These are phyloP conservation scores for Limnephilus rhombicus DNA, from an alignment of 2,888 invertebrate genomes.

Conservation along the genomic window DNA sequence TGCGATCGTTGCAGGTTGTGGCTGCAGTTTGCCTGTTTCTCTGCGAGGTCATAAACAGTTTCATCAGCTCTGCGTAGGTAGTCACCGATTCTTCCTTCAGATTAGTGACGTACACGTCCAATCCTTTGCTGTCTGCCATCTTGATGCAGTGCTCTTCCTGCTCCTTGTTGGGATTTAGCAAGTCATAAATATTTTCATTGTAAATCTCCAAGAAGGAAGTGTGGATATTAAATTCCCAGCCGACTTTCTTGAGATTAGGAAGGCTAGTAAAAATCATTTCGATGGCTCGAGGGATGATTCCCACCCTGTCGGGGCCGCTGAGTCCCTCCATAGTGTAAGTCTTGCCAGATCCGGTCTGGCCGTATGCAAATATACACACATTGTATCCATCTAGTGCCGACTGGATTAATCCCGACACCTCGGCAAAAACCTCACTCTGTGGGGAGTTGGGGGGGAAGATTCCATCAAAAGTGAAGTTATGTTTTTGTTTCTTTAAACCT, in stretches of 20 bases:
- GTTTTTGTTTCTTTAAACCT: slow-evolving; percentile 76
- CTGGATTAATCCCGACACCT: slow-evolving; percentile 90
- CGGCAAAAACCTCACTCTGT: slow-evolving; percentile 89
- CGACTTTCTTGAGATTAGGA: slow-evolving; percentile 82
- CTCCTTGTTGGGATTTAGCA: slow-evolving; percentile 82
- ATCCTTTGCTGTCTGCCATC: slow-evolving; percentile 82
- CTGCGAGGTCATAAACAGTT: slow-evolving; percentile 85
- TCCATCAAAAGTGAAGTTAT: slow-evolving; percentile 89
- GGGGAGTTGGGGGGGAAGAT: slow-evolving; percentile 86
- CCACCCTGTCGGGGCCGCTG: slow-evolving; percentile 79
- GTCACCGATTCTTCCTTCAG: slow-evolving; percentile 82
- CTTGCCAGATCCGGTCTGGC: slow-evolving; percentile 94
- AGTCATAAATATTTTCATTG: slow-evolving; percentile 89
- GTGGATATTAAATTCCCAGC: slow-evolving; percentile 87
- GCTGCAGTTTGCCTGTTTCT: slow-evolving; percentile 89
- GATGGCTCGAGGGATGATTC: slow-evolving; percentile 92
- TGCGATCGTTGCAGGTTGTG: slow-evolving; percentile 85
- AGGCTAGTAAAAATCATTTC: slow-evolving; percentile 87
- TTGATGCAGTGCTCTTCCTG: slow-evolving; percentile 86
- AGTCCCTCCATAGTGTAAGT: slow-evolving; percentile 94
- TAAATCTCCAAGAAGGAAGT: slow-evolving; percentile 92
- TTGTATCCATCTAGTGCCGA: slow-evolving; percentile 93
- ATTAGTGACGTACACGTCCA: slow-evolving; percentile 86
- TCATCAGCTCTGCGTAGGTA: slow-evolving; percentile 82
- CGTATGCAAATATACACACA: slow-evolving; percentile 94